Base-by-base conservation (phyloP, 2,113 vertebrate genomes). In the Uria aalge region DNA sequence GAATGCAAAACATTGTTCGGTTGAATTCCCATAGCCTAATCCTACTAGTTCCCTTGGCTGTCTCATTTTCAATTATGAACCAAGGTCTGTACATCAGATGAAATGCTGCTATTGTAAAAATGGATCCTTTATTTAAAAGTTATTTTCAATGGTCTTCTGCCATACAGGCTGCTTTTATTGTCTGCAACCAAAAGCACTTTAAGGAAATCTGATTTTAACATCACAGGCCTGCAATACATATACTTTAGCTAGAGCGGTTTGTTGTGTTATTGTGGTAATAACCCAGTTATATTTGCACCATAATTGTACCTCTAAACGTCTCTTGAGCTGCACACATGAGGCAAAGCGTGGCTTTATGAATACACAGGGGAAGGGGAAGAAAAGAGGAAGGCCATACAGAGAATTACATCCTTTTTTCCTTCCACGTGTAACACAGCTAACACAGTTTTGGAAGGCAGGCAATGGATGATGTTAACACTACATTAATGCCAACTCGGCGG, bases 1-100 rank as follows among this genome's bases (percentile, higher is more conserved):
- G 72, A 97, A 92, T 79, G 74, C 73, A 96, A 94, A 96, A 95
- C 89, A 88, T 88, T 78, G 66, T 96, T 95, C 32, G 3, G 68
- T 48, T 74, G 88, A 97, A 95, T 83, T 88, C 91, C 89, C 91
- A 64, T 80, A 81, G 78, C 62, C 48, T 93, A 91, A 91, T 88
- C 66, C 57, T 75, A 38, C 59, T 30, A 40, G 82, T 88, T 92
- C 89, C 71, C 72, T 88, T 79, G 92, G 60, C 86, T 83, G 75
- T 93, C 87, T 94, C 73, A 66, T 87, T 94, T 97, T 91, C 80
- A 94, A 63, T 95, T 94, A 93, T 9, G 74, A 89, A 81, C 27
- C 68, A 66, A 90, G 41, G 85, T 87, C 93, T 92, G 38, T 47
- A 72, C 40, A 81, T 92, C 56, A 87, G 76, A 91, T 75, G 69